Evolutionary conservation across 2,113 vertebrate genomes (phyloP), one percentile per base, ranked within the genome.

Genomic region (Ctenodactylus gundi): DNA sequence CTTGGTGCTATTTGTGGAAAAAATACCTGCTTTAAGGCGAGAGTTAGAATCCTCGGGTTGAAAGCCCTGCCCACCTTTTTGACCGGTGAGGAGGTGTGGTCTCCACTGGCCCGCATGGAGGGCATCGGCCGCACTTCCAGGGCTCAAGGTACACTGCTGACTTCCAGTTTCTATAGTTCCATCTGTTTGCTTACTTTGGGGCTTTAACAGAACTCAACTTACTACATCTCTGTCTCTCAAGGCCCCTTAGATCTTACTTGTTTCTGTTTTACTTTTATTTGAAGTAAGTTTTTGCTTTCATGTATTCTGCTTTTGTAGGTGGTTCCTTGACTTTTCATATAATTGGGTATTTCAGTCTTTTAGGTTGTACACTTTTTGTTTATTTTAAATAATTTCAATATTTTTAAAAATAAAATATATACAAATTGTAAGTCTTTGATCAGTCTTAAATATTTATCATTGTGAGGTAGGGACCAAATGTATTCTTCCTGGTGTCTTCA

Each of bases 321-420:
- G 21, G 64, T 55, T 1, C 90, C 83, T 15, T 60, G 8, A 5
- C 0, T n/a, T 93, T 92, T 84, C 7, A 25, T 64, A 18, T 51
- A 78, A 55, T 67, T 78, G 23, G 23, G 49, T 65, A 64, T 92
- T 31, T 77, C 65, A 41, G 27, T 64, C 12, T 85, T 76, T 89
- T 55, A n/a, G n/a, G n/a, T n/a, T n/a, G n/a, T n/a, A n/a, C n/a
- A n/a, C n/a, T n/a, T n/a, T n/a, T 55, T 83, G 44, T 57, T 1
- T 53, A 44, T 25, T 84, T 76, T 68, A 3, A 60, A 14, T 94
- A 4, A n/a, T 65, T 64, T 90, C 53, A 65, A 58, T 14, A 88
- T 80, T 90, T 68, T 39, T 60, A 25, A 70, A 77, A 91, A 31
- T 3, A 60, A 20, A 49, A 70, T 11, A 60, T 49, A 67, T 93